Percentiles rank a stretch among this genome's conserved stretches.
phyloP scores from a whole-genome alignment of 2,888 invertebrate species.

The Macropis europaea region DNA sequence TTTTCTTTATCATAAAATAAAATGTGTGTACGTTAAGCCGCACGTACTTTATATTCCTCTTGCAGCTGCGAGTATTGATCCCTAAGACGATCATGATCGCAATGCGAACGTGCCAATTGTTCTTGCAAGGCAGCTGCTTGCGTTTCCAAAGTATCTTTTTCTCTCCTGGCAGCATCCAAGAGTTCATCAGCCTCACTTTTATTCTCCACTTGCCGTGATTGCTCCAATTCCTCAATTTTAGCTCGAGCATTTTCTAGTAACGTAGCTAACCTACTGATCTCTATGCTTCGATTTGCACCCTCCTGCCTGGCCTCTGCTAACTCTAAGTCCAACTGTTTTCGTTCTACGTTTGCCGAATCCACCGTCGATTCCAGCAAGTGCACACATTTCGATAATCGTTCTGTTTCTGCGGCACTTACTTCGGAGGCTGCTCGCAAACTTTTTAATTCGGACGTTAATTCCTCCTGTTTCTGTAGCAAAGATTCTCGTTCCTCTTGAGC shows the following conservation, averaged over 20 bases:
- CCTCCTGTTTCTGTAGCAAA: constrained; percentile 88
- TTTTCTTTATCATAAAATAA: neutral
- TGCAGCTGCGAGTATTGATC: constrained; percentile 86
- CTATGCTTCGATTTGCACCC: constrained; percentile 88
- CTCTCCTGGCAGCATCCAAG: constrained; percentile 85
- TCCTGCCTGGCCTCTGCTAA: constrained; percentile 87
- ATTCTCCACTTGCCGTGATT: constrained; percentile 85
- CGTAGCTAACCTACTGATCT: constrained; percentile 88
- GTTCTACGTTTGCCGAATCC: constrained; percentile 88
- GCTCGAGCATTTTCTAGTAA: constrained; percentile 91
- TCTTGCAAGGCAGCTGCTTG: constrained; percentile 86
- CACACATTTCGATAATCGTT: constrained; percentile 86
- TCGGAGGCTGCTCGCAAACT: constrained; percentile 84
- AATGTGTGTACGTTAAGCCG: no score
- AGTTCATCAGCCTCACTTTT: constrained; percentile 88
- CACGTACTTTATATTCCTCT: constrained; percentile 86
- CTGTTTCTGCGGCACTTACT: constrained; percentile 84
- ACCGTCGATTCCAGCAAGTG: constrained; percentile 86
- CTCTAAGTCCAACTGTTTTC: constrained; percentile 87
- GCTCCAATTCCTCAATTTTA: constrained; percentile 88
- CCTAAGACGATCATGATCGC: constrained; percentile 85
- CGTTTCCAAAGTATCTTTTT: constrained; percentile 87
- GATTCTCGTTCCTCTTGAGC: constrained; percentile 91
- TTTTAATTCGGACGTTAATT: constrained; percentile 87
- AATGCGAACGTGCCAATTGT: constrained; percentile 85